phyloP scores from a whole-genome alignment of 2,888 invertebrate species.

The Apotomis capreana region DNA sequence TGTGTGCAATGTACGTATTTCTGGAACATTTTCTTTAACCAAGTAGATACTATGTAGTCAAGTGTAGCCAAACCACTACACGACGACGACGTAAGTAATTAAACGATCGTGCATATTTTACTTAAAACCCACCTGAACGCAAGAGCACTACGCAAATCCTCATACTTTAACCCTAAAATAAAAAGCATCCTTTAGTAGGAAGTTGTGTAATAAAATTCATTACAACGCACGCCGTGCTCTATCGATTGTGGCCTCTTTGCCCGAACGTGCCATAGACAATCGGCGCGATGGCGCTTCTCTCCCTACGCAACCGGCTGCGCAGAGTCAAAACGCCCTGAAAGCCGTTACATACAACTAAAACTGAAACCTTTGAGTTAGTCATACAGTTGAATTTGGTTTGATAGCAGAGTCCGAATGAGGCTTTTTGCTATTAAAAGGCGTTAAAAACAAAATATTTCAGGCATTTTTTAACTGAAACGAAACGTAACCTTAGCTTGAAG shows the following conservation, averaged over 20 bases:
- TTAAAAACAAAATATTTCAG: constrained; percentile 38
- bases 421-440: constrained; percentile 7
- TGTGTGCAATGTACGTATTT: background rate
- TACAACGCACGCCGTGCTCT: constrained; percentile 82
- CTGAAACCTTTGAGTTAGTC: background rate
- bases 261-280: constrained; percentile 82
- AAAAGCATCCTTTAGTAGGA: constrained; percentile 30
- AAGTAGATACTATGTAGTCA: background rate
- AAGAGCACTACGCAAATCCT: constrained; percentile 13
- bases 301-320: constrained; percentile 70
- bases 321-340: constrained; percentile 51
- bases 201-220: constrained; percentile 79
- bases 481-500: constrained; percentile 41
- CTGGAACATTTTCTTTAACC: background rate
- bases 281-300: constrained; percentile 81
- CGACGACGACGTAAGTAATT: constrained; percentile 11
- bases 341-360: constrained; percentile 4
- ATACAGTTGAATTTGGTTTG: constrained; percentile 1
- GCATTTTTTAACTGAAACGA: constrained; percentile 38
- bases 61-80: background rate
- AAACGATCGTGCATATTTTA: constrained; percentile 19
- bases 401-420: background rate
- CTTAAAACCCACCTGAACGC: constrained; percentile 12
- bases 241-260: constrained; percentile 81
- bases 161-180: constrained; percentile 25